These are phyloP conservation scores for Cottoperca gobio DNA, from an alignment of 2,797 vertebrate species.

Conservation along the genomic window DNA sequence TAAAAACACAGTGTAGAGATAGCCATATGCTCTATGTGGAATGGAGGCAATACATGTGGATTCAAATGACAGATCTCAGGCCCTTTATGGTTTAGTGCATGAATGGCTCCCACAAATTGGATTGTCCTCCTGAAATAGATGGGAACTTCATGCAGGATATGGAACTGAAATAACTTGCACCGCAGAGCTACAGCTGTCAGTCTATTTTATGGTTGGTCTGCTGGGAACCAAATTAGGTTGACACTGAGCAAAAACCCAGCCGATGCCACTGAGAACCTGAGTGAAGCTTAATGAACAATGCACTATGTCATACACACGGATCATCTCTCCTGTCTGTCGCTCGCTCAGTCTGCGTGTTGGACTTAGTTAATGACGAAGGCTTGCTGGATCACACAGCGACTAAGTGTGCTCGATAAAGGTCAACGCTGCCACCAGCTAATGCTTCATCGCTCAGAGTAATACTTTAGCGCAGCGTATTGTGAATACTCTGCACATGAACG, in stretches of 20 bases:
- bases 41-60: slow-evolving; percentile 50
- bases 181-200: neutral
- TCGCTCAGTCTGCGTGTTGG: neutral
- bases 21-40: slow-evolving; percentile 52
- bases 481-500: slow-evolving; percentile 67
- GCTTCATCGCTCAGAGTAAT: slow-evolving; percentile 59
- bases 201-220: slow-evolving; percentile 25
- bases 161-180: slow-evolving; percentile 41
- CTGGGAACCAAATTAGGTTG: slow-evolving; percentile 37
- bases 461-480: slow-evolving; percentile 53
- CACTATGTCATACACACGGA: slow-evolving; percentile 12
- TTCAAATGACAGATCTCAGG: slow-evolving; percentile 55
- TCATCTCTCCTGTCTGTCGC: neutral
- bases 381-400: slow-evolving; percentile 55
- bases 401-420: slow-evolving; percentile 75
- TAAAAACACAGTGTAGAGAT: slow-evolving; percentile 40
- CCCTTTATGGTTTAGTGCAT: slow-evolving; percentile 56
- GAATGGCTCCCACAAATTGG: slow-evolving; percentile 48
- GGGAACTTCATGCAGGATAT: slow-evolving; percentile 32
- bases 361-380: slow-evolving; percentile 54
- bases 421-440: slow-evolving; percentile 58
- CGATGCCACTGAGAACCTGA: slow-evolving; percentile 20
- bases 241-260: slow-evolving; percentile 21
- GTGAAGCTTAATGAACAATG: neutral
- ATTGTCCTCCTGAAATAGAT: slow-evolving; percentile 37